Percentiles rank a stretch among this genome's conserved stretches.
Conservation (phyloP, 2,797 vertebrate species). For the Margarornis squamiger region DNA sequence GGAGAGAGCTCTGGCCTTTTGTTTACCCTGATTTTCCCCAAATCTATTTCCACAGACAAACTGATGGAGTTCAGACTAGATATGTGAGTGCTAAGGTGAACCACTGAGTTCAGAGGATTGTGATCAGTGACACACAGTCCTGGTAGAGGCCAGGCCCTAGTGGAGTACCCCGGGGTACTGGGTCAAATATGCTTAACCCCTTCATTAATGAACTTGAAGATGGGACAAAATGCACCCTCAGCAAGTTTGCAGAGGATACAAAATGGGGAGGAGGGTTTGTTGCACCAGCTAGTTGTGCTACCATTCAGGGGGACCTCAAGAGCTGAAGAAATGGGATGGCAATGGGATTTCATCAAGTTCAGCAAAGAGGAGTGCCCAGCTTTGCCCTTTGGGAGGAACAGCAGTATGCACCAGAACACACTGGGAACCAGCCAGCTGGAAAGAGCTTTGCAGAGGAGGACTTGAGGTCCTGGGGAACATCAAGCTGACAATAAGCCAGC, state of each 20-base stretch:
- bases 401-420: not conserved
- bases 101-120: not conserved
- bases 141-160: not conserved
- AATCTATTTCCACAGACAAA: not conserved
- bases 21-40: not conserved
- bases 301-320: not conserved
- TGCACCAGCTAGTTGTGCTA: not conserved
- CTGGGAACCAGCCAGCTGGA: not conserved
- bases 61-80: not conserved
- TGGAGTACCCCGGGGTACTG: not conserved
- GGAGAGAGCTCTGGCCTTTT: not conserved
- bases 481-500: not conserved
- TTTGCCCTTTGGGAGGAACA: not conserved
- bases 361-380: not conserved
- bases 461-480: not conserved
- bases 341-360: not conserved
- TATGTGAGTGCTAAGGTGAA: not conserved
- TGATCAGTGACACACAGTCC: fast-evolving
- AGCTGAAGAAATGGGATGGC: not conserved
- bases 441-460: not conserved
- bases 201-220: not conserved
- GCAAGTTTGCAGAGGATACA: not conserved
- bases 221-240: not conserved
- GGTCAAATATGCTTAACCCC: not conserved
- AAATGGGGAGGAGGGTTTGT: not conserved